A percentile compares a stretch with the other conserved stretches of the same genome.
These are phyloP conservation scores for Ganaspis sp. DNA, from an alignment of 1,140 invertebrate species.

Conservation along the genomic window DNA sequence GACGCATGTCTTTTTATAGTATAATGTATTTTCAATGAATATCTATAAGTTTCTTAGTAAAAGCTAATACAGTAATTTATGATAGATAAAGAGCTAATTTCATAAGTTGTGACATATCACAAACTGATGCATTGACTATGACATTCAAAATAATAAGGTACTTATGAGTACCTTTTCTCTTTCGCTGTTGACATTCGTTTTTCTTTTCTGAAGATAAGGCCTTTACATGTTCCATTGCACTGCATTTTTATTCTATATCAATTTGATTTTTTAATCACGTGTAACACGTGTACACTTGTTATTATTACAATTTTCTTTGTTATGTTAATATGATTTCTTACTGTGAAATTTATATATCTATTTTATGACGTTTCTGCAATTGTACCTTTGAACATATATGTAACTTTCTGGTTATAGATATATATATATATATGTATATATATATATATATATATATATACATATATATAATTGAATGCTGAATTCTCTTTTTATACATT, in stretches of 20 bases:
- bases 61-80: too few species aligned
- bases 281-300: not conserved
- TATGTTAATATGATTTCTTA: not conserved
- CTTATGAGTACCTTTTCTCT: not conserved
- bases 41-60: too few species aligned
- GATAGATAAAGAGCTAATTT: not conserved
- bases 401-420: constrained; percentile 11
- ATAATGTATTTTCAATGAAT: too few species aligned
- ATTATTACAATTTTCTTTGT: not conserved
- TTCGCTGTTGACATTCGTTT: constrained; percentile 6
- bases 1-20: too few species aligned
- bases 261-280: not conserved
- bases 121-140: not conserved
- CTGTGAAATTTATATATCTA: too few species aligned
- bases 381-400: not conserved
- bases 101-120: not conserved
- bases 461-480: not conserved
- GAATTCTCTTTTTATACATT: not conserved
- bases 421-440: too few species aligned
- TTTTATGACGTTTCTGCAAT: not conserved
- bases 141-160: not conserved
- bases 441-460: too few species aligned
- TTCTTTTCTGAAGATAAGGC: constrained; percentile 6
- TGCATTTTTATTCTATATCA: not conserved
- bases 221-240: constrained; percentile 1